These are phyloP conservation scores for Apamea crenata DNA, from an alignment of 2,888 invertebrate species.

Conservation along the genomic window DNA sequence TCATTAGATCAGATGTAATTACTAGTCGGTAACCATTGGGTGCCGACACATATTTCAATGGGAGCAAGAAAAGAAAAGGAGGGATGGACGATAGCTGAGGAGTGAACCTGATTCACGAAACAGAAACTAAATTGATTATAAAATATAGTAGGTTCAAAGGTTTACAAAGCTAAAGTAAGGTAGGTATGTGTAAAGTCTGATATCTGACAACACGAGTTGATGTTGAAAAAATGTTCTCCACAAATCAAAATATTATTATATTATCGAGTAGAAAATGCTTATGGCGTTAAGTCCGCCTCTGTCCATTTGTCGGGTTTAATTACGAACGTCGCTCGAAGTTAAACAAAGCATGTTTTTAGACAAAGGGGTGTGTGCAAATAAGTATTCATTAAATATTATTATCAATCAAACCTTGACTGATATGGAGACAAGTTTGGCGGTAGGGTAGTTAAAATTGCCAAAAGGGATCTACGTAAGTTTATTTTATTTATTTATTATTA, in stretches of 20 bases:
- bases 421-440: neutral
- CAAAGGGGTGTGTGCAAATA: neutral
- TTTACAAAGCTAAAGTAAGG: neutral
- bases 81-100: no score
- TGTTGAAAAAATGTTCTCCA: neutral
- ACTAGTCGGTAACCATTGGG: conserved; percentile 52
- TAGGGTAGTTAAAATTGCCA: neutral
- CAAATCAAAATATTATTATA: neutral
- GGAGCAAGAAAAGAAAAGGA: neutral
- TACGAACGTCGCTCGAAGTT: neutral
- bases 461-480: neutral
- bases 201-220: neutral
- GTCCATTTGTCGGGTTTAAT: neutral
- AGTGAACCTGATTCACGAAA: neutral
- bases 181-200: neutral
- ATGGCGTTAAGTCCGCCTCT: neutral
- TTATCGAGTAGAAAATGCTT: neutral
- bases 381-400: neutral
- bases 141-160: no score
- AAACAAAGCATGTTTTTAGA: neutral
- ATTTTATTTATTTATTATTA: no score
- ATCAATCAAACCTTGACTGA: neutral
- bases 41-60: conserved; percentile 37
- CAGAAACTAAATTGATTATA: neutral
- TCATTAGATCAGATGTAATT: conserved; percentile 43